Evolutionary conservation across 2,797 vertebrate genomes (phyloP).

Genomic region (Tenualosa ilisha): DNA sequence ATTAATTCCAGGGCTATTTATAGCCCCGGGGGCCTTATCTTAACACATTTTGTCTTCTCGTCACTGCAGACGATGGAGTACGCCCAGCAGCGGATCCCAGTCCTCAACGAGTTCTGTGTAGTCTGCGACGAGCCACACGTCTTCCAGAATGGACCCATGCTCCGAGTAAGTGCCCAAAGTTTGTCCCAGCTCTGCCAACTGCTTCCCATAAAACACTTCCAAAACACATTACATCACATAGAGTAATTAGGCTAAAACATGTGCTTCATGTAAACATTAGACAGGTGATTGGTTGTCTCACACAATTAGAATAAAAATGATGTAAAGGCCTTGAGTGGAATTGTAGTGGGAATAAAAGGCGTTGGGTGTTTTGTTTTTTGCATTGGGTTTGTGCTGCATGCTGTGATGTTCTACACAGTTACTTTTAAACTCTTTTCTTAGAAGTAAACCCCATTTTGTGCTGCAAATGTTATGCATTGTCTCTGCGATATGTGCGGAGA

Average conservation of each 20-base stretch:
- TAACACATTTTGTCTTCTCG: not conserved
- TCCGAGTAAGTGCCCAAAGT: slow-evolving; percentile 78
- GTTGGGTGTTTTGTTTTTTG: no score
- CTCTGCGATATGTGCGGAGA: not conserved
- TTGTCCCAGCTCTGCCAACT: not conserved
- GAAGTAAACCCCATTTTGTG: not conserved
- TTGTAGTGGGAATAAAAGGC: no score
- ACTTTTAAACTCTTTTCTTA: not conserved
- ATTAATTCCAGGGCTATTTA: slow-evolving; percentile 4
- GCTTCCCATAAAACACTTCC: not conserved
- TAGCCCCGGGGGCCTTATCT: not conserved
- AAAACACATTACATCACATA: not conserved
- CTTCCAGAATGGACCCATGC: slow-evolving; percentile 90
- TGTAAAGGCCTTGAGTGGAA: no score
- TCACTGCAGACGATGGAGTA: slow-evolving; percentile 83
- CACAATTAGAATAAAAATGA: no score
- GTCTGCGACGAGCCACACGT: slow-evolving; percentile 90
- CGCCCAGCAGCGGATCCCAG: slow-evolving; percentile 87
- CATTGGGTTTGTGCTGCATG: not conserved
- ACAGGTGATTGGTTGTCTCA: no score
- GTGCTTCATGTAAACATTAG: not conserved
- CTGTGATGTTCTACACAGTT: not conserved
- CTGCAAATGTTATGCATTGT: not conserved
- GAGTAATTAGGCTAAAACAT: not conserved
- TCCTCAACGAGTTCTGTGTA: slow-evolving; percentile 90